Evolutionary conservation across 2,888 invertebrate species (phyloP).

Genomic region (Hoplodrina ambigua): DNA sequence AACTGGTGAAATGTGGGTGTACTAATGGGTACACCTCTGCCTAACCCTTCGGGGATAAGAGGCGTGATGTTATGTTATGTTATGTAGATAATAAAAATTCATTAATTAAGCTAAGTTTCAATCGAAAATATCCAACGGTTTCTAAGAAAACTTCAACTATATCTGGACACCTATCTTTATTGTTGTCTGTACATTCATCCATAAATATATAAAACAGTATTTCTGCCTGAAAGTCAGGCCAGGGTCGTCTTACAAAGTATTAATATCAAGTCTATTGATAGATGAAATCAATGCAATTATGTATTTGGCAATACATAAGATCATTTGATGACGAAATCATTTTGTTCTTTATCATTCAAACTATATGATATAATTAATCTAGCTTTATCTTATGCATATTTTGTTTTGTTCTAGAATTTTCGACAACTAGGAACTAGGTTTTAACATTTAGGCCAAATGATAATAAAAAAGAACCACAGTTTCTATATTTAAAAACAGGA

Average conservation of each 20-base stretch:
- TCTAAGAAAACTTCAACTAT: too few relatives aligned
- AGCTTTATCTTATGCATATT: neutral
- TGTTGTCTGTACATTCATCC: conserved; percentile 31
- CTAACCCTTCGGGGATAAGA: too few relatives aligned
- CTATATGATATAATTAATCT: neutral
- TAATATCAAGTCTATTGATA: conserved; percentile 9
- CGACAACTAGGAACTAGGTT: too few relatives aligned
- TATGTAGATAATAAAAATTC: too few relatives aligned
- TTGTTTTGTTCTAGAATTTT: conserved; percentile 1
- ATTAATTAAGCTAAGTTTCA: too few relatives aligned
- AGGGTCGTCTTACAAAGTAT: conserved; percentile 37
- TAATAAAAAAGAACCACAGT: too few relatives aligned
- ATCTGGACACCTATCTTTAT: too few relatives aligned
- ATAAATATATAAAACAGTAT: conserved; percentile 4
- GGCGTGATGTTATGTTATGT: neutral
- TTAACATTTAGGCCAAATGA: too few relatives aligned
- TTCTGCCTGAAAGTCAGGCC: conserved; percentile 52
- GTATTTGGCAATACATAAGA: conserved; percentile 7
- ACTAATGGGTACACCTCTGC: too few relatives aligned
- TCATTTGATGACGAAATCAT: neutral
- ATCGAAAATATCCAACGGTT: too few relatives aligned
- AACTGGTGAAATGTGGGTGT: too few relatives aligned
- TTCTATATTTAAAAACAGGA: conserved; percentile 20
- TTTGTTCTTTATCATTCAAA: neutral
- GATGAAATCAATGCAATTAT: conserved; percentile 6